A percentile compares a stretch with the other conserved stretches of the same genome.
Evolutionary conservation across 2,888 invertebrate species (phyloP).

Genomic region (Nycteola revayana): DNA sequence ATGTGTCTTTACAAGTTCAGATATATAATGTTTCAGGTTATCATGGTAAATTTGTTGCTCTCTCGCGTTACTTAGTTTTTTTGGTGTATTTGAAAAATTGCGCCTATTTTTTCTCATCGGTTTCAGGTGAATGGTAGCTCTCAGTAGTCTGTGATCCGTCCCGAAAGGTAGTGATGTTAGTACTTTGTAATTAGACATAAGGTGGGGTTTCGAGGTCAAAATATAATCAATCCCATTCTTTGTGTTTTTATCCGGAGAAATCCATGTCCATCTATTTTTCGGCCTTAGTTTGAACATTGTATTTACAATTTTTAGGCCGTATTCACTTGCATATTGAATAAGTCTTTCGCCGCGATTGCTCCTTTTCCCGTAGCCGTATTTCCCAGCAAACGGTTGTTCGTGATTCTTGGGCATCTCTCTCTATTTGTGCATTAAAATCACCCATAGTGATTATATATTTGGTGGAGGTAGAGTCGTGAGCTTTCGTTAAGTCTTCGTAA

Average conservation of each 20-base stretch:
- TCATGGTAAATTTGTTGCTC: conserved; percentile 1
- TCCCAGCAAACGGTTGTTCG: background rate
- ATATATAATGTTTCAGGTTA: conserved; percentile 2
- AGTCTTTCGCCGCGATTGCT: conserved; percentile 6
- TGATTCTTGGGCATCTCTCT: background rate
- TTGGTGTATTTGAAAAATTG: background rate
- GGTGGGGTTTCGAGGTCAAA: background rate
- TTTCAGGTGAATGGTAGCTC: conserved; percentile 21
- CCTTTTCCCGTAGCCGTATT: background rate
- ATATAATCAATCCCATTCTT: background rate
- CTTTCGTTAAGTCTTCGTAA: background rate
- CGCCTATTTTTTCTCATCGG: conserved; percentile 10
- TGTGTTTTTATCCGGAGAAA: no score
- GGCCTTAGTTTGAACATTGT: no score
- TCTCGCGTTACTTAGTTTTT: conserved; percentile 1
- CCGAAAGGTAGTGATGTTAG: conserved; percentile 20
- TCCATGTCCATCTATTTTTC: no score
- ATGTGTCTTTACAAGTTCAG: conserved; percentile 2
- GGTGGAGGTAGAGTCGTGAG: background rate
- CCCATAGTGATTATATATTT: background rate
- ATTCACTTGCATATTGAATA: background rate
- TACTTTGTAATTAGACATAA: conserved; percentile 6
- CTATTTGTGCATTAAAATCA: background rate
- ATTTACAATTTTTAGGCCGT: conserved; percentile 1
- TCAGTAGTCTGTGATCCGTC: conserved; percentile 18